These are phyloP conservation scores for Homarus gammarus DNA, from an alignment of 2,888 invertebrate species.

Conservation along the genomic window DNA sequence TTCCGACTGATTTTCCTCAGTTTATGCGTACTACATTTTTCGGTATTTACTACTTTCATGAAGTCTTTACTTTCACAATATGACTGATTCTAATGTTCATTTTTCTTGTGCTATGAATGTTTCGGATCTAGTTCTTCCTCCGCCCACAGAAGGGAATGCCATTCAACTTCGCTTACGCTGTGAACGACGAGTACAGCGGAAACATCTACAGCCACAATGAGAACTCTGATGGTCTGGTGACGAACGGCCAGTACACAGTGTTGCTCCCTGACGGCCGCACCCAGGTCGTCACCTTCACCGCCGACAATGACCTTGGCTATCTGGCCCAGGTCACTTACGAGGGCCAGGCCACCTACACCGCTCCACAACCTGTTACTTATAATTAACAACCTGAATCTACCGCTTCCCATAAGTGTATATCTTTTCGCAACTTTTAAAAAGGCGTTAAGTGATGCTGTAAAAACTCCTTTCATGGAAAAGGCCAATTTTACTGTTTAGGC, in stretches of 20 bases:
- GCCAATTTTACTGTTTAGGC: too few relatives aligned
- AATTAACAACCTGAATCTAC: too few relatives aligned
- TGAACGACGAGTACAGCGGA: constrained; percentile 64
- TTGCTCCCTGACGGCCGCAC: constrained; percentile 69
- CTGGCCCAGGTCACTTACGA: constrained; percentile 71
- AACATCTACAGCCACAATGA: constrained; percentile 66
- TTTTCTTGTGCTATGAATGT: too few relatives aligned
- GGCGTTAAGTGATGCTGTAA: too few relatives aligned
- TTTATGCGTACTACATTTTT: too few relatives aligned
- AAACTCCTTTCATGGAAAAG: too few relatives aligned
- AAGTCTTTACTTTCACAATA: too few relatives aligned
- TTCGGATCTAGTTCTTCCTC: background rate
- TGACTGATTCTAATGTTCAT: too few relatives aligned
- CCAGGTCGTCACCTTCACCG: constrained; percentile 61
- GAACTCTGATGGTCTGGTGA: constrained; percentile 62
- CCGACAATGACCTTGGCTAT: constrained; percentile 64
- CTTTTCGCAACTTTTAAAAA: too few relatives aligned
- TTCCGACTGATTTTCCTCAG: too few relatives aligned
- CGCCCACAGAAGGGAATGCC: constrained; percentile 59
- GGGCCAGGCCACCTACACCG: constrained; percentile 72
- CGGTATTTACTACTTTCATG: too few relatives aligned
- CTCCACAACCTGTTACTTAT: background rate
- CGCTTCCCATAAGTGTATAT: too few relatives aligned
- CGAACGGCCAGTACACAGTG: constrained; percentile 63
- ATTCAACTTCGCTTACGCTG: constrained; percentile 67